Base-by-base conservation (phyloP, 2,113 vertebrate species). In the Ptychochromis oligacanthus region DNA sequence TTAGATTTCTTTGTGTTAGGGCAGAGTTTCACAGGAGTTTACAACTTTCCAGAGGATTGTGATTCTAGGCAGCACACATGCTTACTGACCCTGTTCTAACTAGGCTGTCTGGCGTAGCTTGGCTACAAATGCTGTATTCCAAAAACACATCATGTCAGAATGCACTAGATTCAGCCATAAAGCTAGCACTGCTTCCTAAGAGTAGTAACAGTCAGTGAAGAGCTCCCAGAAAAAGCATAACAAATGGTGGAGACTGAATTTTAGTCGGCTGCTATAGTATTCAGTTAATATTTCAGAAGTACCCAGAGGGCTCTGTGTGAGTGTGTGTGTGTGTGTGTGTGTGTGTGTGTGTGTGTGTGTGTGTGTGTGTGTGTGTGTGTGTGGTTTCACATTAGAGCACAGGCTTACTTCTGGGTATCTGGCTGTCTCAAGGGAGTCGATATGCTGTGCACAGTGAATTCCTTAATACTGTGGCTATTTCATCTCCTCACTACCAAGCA, bases 251-350 rank as follows among this genome's bases (percentile, higher is more conserved):
- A 49, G 20, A 55, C 9, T 52, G 54, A n/a, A 52, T 59, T 82
- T 70, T 57, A 49, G 17, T 22, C 5, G 7, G 58, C 34, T 83
- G 79, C 36, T 83, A 12, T 87, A 78, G 79, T 85, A 83, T 83
- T 83, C 59, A 4, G 24, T 89, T 78, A 87, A 90, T 90, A 89
- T 91, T 92, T 90, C 46, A 92, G 26, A 83, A 70, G 81, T 15
- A 22, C 40, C 80, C n/a, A 14, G 40, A 79, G 62, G 62, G 13
- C 24, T 28, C 17, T 54, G 43, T 58, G 57, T 43, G 38, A 1
- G 67, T 83, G 64, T 56, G 80, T 80, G 76, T 78, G 18, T 77
- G 87, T 55, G 56, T n/a, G n/a, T 54, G 43, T 58, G 57, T 43
- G 38, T 1, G 67, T 83, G 64, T 56, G 80, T 80, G n/a, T 54